Percentiles rank a stretch among this genome's conserved stretches.
These are phyloP conservation scores for Eutolmus rufibarbis DNA, from an alignment of 2,888 invertebrate genomes.

Conservation along the genomic window DNA sequence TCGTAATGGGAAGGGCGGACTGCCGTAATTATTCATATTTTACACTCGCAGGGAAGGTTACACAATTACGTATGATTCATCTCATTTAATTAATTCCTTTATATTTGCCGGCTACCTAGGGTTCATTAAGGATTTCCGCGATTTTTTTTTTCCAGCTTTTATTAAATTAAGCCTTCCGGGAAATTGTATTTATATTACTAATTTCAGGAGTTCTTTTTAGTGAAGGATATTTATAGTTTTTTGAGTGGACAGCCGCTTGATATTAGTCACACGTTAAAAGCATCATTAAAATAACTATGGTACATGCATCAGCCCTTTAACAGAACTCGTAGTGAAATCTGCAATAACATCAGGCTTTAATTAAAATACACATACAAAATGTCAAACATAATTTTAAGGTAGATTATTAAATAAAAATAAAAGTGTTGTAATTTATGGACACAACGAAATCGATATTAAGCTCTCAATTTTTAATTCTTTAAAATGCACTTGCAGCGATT, in stretches of 20 bases:
- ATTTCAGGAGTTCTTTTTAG: background rate
- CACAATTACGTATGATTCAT: constrained; percentile 29
- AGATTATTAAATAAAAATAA: no score
- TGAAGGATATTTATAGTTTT: background rate
- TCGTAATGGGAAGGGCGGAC: background rate
- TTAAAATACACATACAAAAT: no score
- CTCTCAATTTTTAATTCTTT: no score
- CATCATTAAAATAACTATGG: background rate
- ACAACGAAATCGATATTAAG: no score
- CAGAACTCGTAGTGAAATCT: background rate
- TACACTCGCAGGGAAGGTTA: constrained; percentile 23
- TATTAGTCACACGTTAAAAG: background rate
- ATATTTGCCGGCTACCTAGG: background rate
- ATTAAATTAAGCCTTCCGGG: background rate
- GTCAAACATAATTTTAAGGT: no score
- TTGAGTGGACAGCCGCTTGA: background rate
- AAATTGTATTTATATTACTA: constrained; percentile 19
- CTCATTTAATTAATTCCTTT: constrained; percentile 25
- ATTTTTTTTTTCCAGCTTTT: constrained; percentile 11
- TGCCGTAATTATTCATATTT: constrained; percentile 20
- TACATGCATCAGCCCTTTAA: background rate
- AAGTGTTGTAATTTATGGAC: no score
- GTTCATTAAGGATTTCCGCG: background rate
- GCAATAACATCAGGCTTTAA: no score
- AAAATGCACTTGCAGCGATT: no score